Percentiles rank a stretch among this genome's conserved stretches.
Conservation (phyloP, 1,140 invertebrate species). For the Plutomurus gul region DNA sequence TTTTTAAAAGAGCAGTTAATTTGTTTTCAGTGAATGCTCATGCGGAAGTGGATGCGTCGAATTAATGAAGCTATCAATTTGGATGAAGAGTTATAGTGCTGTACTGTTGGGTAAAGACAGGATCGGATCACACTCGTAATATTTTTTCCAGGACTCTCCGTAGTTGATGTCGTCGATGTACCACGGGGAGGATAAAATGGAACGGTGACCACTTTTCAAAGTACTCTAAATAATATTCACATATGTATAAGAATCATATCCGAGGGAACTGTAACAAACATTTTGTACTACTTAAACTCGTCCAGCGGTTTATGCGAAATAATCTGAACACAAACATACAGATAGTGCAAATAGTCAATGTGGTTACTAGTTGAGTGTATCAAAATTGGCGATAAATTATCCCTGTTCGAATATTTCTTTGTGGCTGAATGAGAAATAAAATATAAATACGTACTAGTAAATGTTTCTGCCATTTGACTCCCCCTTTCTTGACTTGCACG, state of each 20-base stretch:
- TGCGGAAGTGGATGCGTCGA: too few relatives aligned
- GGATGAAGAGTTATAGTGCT: background rate
- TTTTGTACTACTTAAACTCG: too few relatives aligned
- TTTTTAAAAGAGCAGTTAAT: too few relatives aligned
- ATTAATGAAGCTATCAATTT: background rate
- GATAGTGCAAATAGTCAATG: too few relatives aligned
- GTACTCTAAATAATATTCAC: slow-evolving; percentile 53
- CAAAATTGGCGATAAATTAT: too few relatives aligned
- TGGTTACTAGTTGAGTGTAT: too few relatives aligned
- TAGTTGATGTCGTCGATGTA: slow-evolving; percentile 77
- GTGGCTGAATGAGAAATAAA: background rate
- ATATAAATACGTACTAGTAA: background rate
- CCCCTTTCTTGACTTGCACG: slow-evolving; percentile 73
- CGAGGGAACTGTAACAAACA: too few relatives aligned
- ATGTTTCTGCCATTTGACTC: background rate
- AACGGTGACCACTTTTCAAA: slow-evolving; percentile 63
- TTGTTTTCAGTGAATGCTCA: too few relatives aligned
- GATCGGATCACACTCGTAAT: slow-evolving; percentile 75
- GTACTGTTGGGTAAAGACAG: slow-evolving; percentile 39
- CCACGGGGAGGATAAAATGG: slow-evolving; percentile 79
- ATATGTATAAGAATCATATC: too few relatives aligned
- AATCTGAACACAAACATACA: too few relatives aligned
- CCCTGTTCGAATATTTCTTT: too few relatives aligned
- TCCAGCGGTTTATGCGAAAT: too few relatives aligned
- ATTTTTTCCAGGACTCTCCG: slow-evolving; percentile 76